These are phyloP conservation scores for Bufotes viridis DNA, from an alignment of 2,797 vertebrate species.

Conservation along the genomic window DNA sequence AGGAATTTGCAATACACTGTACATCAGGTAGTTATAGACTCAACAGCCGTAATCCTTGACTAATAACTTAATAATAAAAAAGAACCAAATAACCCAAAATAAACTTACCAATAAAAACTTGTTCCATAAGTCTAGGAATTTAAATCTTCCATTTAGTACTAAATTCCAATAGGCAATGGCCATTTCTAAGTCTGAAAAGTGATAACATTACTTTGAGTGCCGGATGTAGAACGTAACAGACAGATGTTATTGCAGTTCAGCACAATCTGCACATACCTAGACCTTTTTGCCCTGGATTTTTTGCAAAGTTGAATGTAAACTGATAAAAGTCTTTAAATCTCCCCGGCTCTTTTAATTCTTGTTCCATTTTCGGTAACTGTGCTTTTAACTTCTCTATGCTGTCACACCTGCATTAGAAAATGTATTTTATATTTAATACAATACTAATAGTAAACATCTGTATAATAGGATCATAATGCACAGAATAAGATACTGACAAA, in stretches of 20 bases:
- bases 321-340: conserved; percentile 99
- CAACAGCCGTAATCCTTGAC: too few relatives aligned
- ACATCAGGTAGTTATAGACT: too few relatives aligned
- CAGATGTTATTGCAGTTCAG: neutral
- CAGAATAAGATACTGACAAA: neutral
- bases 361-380: conserved; percentile 97
- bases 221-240: neutral
- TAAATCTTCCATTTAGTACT: conserved; percentile 98
- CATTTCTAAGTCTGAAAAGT: conserved; percentile 97
- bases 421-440: neutral
- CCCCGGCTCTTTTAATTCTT: conserved; percentile 96
- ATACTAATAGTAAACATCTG: neutral
- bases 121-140: conserved; percentile 99
- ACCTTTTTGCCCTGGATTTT: conserved; percentile 98
- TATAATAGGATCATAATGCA: neutral
- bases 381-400: conserved; percentile 98
- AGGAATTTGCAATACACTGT: too few relatives aligned
- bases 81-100: neutral
- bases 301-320: conserved; percentile 99
- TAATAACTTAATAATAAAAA: neutral
- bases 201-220: conserved; percentile 63
- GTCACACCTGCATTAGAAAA: conserved; percentile 83
- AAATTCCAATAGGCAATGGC: conserved; percentile 99
- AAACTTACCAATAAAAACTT: conserved; percentile 98
- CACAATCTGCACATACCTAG: conserved; percentile 83